phyloP scores from a whole-genome alignment of 2,888 invertebrate species.

The Tillus elongatus region DNA sequence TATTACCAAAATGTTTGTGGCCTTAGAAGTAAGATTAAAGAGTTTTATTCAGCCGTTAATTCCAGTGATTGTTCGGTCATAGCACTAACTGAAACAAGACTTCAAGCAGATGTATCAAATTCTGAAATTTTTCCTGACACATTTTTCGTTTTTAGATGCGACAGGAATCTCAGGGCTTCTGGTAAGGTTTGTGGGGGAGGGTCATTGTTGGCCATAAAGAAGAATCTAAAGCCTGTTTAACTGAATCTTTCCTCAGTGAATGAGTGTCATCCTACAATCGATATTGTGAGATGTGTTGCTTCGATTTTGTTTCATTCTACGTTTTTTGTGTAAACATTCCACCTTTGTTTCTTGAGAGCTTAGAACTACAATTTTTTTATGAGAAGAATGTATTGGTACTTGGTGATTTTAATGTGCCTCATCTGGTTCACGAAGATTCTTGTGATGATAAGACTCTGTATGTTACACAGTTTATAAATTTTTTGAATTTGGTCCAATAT shows the following conservation, averaged over 20 bases:
- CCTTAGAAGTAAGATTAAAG: background rate
- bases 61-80: background rate
- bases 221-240: background rate
- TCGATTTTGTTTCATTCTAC: background rate
- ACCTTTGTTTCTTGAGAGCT: too few species aligned
- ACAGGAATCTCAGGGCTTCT: background rate
- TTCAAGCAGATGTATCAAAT: background rate
- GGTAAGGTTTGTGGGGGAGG: background rate
- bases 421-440: background rate
- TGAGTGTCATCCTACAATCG: background rate
- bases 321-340: conserved; percentile 2
- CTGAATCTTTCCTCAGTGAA: background rate
- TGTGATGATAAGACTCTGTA: background rate
- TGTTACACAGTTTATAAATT: background rate
- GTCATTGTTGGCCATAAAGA: background rate
- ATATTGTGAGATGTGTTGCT: background rate
- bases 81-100: background rate
- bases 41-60: background rate
- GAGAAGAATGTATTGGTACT: background rate
- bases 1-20: conserved; percentile 2
- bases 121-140: background rate
- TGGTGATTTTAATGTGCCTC: conserved; percentile 2
- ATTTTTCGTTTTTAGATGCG: background rate
- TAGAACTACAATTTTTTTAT: too few species aligned
- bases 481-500: background rate